Conservation (phyloP, 2,113 vertebrate species). For the Steatornis caripensis region DNA sequence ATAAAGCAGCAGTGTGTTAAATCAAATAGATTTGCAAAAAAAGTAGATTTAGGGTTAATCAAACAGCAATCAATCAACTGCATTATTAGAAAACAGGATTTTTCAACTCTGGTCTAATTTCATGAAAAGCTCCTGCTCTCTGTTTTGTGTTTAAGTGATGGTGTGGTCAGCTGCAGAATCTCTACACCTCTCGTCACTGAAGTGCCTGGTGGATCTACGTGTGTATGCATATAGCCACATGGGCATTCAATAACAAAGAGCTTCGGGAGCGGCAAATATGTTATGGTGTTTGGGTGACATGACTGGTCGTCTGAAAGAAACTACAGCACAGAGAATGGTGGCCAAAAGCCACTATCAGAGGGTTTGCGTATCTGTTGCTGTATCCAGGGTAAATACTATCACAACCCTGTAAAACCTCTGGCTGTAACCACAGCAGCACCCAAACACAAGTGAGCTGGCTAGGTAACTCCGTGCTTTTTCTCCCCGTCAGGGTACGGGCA, state of each 20-base stretch:
- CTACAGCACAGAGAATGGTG: background rate
- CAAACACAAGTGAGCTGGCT: background rate
- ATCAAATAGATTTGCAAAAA: background rate
- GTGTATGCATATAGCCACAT: accelerated
- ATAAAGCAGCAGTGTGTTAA: background rate
- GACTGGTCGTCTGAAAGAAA: background rate
- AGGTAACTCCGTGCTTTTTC: background rate
- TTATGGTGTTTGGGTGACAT: accelerated
- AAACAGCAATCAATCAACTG: background rate
- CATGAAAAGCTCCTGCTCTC: background rate
- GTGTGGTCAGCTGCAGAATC: background rate
- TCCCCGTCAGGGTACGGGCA: background rate
- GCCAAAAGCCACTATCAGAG: accelerated
- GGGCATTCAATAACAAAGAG: background rate
- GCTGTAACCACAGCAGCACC: background rate
- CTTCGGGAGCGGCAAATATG: accelerated
- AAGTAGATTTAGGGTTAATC: background rate
- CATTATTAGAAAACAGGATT: background rate
- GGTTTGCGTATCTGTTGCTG: background rate
- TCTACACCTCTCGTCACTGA: background rate
- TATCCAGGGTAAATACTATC: background rate
- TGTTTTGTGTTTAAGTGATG: background rate
- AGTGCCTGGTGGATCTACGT: background rate
- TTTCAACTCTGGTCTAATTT: background rate
- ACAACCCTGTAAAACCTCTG: background rate